phyloP scores from a whole-genome alignment of 2,888 invertebrate genomes.

The Agrotis exclamationis region DNA sequence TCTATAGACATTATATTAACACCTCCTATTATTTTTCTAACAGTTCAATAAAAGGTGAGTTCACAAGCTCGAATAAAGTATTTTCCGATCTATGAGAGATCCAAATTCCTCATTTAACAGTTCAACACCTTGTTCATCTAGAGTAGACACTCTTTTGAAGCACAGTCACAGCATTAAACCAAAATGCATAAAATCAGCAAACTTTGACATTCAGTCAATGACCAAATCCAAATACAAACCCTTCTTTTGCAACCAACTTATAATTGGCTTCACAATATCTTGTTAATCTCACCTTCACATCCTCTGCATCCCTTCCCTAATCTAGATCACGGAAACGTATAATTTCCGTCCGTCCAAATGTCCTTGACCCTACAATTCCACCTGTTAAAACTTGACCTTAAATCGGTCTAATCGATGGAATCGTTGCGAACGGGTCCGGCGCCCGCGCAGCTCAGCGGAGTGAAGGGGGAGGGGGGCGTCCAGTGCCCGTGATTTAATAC shows the following conservation, averaged over 20 bases:
- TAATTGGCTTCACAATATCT: conserved; percentile 24
- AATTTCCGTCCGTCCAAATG: conserved; percentile 54
- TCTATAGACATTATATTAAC: too few relatives aligned
- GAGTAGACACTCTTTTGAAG: too few relatives aligned
- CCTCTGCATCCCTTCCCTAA: conserved; percentile 24
- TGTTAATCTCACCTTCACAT: conserved; percentile 16
- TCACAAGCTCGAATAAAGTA: too few relatives aligned
- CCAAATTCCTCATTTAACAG: too few relatives aligned
- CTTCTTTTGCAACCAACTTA: conserved; percentile 3
- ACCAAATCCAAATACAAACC: neutral
- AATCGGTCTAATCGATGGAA: conserved; percentile 68
- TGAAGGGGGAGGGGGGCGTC: conserved; percentile 67
- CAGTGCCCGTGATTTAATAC: conserved; percentile 87
- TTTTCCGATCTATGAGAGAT: too few relatives aligned
- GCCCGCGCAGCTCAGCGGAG: conserved; percentile 58
- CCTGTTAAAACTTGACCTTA: conserved; percentile 83
- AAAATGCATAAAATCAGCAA: too few relatives aligned
- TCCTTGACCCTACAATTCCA: conserved; percentile 85
- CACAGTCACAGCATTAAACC: too few relatives aligned
- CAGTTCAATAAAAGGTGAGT: too few relatives aligned
- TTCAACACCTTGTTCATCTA: too few relatives aligned
- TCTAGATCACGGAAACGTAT: conserved; percentile 50
- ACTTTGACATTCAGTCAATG: neutral
- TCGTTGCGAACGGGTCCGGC: conserved; percentile 64
- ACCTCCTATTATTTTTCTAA: too few relatives aligned